phyloP scores from a whole-genome alignment of 2,888 invertebrate species.

The Hedychridium roseum region DNA sequence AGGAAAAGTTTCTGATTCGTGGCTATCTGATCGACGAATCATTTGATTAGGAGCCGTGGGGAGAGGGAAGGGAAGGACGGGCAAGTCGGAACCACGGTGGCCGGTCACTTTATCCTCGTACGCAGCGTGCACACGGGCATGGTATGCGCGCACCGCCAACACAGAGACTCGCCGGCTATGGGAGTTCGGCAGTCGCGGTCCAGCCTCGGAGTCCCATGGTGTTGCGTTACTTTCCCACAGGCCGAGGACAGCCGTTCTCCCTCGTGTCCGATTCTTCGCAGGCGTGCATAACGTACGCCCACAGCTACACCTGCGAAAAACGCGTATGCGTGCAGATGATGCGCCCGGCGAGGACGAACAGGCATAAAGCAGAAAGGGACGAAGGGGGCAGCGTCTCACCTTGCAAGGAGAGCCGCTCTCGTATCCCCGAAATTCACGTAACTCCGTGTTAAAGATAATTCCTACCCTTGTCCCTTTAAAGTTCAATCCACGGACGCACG shows the following conservation, averaged over 20 bases:
- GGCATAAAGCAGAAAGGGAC: conserved; percentile 21
- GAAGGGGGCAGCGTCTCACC: conserved; percentile 49
- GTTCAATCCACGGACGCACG: conserved; percentile 30
- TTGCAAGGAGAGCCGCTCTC: conserved; percentile 59
- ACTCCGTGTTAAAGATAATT: conserved; percentile 41
- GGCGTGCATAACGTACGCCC: conserved; percentile 27
- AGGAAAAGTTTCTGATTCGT: too few relatives aligned
- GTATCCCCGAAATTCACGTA: conserved; percentile 36
- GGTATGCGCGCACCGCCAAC: conserved; percentile 17
- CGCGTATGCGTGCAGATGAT: background rate
- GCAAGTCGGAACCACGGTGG: conserved; percentile 47
- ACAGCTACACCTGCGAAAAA: conserved; percentile 32
- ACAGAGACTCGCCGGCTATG: conserved; percentile 35
- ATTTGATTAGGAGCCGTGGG: background rate
- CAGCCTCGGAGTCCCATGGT: conserved; percentile 55
- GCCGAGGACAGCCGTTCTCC: conserved; percentile 27
- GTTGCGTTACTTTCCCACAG: conserved; percentile 60
- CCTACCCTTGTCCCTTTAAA: conserved; percentile 34
- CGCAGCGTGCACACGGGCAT: conserved; percentile 16
- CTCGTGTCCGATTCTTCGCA: conserved; percentile 33
- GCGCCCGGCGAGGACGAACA: conserved; percentile 2
- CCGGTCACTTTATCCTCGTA: conserved; percentile 39
- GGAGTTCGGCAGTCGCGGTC: conserved; percentile 57
- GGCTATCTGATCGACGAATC: background rate
- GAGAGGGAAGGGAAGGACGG: background rate